These are phyloP conservation scores for Macrosiphum euphorbiae DNA, from an alignment of 2,888 invertebrate species.

Conservation along the genomic window DNA sequence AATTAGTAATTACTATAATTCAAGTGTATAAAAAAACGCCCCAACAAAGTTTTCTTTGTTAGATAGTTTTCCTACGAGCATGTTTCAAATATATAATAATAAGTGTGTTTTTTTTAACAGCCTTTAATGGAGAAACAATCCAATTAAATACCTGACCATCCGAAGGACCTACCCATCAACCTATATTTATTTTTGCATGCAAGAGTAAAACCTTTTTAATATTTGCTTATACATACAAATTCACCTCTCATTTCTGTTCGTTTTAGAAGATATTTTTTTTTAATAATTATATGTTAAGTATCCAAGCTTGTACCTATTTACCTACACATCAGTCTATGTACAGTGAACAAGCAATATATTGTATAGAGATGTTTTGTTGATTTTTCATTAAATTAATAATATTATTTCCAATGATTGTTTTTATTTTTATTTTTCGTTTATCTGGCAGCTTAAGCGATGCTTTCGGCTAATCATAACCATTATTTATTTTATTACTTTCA, in stretches of 20 bases:
- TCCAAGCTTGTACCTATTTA: slow-evolving; percentile 63
- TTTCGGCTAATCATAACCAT: slow-evolving; percentile 61
- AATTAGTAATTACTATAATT: not conserved
- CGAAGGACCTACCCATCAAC: slow-evolving; percentile 59
- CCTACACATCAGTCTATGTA: slow-evolving; percentile 57
- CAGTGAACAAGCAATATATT: slow-evolving; percentile 51
- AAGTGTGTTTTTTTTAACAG: slow-evolving; percentile 64
- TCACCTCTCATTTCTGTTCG: slow-evolving; percentile 64
- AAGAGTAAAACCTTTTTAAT: slow-evolving; percentile 64
- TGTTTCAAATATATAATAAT: slow-evolving; percentile 50
- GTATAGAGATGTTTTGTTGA: slow-evolving; percentile 64
- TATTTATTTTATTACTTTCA: slow-evolving; percentile 23
- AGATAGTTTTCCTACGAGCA: slow-evolving; percentile 5
- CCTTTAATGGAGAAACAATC: slow-evolving; percentile 63
- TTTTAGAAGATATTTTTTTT: slow-evolving; percentile 40
- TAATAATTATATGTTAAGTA: slow-evolving; percentile 56
- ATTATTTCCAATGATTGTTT: slow-evolving; percentile 56
- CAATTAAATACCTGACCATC: slow-evolving; percentile 63
- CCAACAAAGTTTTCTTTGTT: not conserved
- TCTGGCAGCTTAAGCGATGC: slow-evolving; percentile 62
- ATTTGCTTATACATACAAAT: slow-evolving; percentile 64
- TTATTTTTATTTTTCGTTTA: slow-evolving; percentile 52
- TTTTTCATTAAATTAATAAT: slow-evolving; percentile 64
- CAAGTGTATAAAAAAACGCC: not conserved
- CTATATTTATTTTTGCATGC: slow-evolving; percentile 61